Base-by-base conservation (phyloP, 2,888 invertebrate species). In the Hermaeophaga mercurialis region DNA sequence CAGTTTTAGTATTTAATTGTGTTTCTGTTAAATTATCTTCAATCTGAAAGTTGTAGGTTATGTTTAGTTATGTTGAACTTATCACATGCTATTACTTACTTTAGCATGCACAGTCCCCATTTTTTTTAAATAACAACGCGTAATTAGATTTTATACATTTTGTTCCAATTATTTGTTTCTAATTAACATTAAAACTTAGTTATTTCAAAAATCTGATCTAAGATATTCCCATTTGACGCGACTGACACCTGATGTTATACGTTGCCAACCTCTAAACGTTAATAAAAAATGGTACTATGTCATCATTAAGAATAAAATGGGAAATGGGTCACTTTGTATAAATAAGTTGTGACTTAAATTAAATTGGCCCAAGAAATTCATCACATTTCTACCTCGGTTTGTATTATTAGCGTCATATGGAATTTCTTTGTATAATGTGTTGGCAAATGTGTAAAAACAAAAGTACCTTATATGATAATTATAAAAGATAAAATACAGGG, bases 21-120 rank as follows among this genome's bases (percentile, higher is more conserved):
- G 58, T 53, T 64, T 65, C 65, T 46, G 63, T 56, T 5, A 62
- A 43, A 46, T 64, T 64, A 45, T 67, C 64, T 43, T 63, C 63
- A 44, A 59, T 61, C 63, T 66, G 54, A 53, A 66, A 68, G 53
- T 56, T 62, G 12, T 45, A 66, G 69, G 69, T 70, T 69, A 71
- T 59, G 56, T 56, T 39, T 58, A 50, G 47, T 46, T 61, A 26
- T 24, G 43, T 43, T 43, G 26, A 19, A 12, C 3, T 14, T 18
- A 49, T 43, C 22, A 41, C 19, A 31, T 1, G 17, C 36, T 59
- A 54, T 15, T 65, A 68, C 63, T 68, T 69, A 78, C 79, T 72
- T 80, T 80, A 33, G 79, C 79, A 57, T 79, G 71, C 48, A 79
- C 78, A 47, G 72, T 77, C 55, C 79, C 79, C 79, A 80, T 80